phyloP scores from a whole-genome alignment of 30 jellyfish, hydroid and myxozoan genomes.

The Chrysaora quinquecirrha region DNA sequence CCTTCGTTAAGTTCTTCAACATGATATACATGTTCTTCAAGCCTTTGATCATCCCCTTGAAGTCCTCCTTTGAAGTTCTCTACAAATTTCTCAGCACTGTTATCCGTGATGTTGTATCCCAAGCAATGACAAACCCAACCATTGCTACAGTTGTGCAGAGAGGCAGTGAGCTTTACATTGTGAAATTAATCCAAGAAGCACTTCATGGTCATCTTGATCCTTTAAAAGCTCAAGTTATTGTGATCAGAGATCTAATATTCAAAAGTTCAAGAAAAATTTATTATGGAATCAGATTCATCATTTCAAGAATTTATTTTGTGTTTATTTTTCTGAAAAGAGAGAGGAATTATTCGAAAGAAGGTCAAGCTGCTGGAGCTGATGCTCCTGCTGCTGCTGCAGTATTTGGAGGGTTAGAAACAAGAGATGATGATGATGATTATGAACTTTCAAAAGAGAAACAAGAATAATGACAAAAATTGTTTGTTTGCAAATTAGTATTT shows the following conservation, averaged over 20 bases:
- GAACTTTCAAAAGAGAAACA: too few relatives aligned
- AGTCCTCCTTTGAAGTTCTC: slow-evolving; percentile 23
- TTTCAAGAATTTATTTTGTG: slow-evolving; percentile 69
- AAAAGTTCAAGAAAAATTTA: slow-evolving; percentile 70
- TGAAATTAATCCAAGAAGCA: slow-evolving; percentile 70
- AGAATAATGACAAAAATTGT: too few relatives aligned
- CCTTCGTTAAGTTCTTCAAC: slow-evolving; percentile 67
- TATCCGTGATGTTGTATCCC: neutral
- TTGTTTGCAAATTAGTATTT: too few relatives aligned
- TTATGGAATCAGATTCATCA: slow-evolving; percentile 75
- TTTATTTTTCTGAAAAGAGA: slow-evolving; percentile 82
- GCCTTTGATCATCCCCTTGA: slow-evolving; percentile 75
- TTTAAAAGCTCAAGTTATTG: slow-evolving; percentile 86
- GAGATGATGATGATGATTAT: too few relatives aligned
- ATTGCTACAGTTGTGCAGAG: slow-evolving; percentile 31
- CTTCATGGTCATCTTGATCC: slow-evolving; percentile 94
- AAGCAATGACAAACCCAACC: slow-evolving; percentile 49
- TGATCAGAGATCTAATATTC: slow-evolving; percentile 68
- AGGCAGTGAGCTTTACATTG: slow-evolving; percentile 63
- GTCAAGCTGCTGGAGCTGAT: too few relatives aligned
- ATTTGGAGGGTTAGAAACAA: too few relatives aligned
- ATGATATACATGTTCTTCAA: slow-evolving; percentile 60
- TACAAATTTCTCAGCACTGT: slow-evolving; percentile 4
- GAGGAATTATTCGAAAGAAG: slow-evolving; percentile 86
- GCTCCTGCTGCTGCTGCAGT: too few relatives aligned